These are phyloP conservation scores for Aleiodes alternator DNA, from an alignment of 2,888 invertebrate genomes.

Conservation along the genomic window DNA sequence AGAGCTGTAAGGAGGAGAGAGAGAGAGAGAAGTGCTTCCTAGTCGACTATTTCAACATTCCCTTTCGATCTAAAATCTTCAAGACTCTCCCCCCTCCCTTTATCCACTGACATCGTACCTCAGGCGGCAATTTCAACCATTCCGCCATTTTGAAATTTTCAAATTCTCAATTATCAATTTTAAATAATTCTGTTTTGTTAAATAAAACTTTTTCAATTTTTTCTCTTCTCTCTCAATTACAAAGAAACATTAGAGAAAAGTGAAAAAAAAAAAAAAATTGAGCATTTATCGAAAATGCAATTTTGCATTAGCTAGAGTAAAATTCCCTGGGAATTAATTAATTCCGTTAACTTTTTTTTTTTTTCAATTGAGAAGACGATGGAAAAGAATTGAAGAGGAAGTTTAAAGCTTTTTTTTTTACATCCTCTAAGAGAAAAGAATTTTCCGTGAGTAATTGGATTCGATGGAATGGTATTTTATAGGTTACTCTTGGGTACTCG, in stretches of 20 bases:
- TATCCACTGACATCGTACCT: conserved; percentile 1
- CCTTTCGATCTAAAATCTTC: conserved; percentile 24
- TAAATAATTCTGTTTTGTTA: neutral
- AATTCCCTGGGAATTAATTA: neutral
- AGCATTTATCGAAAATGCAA: no score
- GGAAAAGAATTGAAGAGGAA: conserved; percentile 29
- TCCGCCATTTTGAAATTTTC: conserved; percentile 30
- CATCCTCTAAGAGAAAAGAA: no score
- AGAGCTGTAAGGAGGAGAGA: conserved; percentile 39
- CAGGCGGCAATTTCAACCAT: conserved; percentile 22
- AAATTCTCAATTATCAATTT: neutral
- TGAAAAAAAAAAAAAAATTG: no score
- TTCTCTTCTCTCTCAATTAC: neutral
- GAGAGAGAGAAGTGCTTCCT: conserved; percentile 37
- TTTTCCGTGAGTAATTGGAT: conserved; percentile 3
- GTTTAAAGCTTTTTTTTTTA: conserved; percentile 23
- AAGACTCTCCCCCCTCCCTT: conserved; percentile 9
- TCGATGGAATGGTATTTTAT: conserved; percentile 1
- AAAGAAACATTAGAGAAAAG: neutral
- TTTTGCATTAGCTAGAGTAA: neutral
- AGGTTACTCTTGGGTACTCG: neutral
- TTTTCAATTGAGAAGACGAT: conserved; percentile 1
- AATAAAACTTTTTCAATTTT: neutral
- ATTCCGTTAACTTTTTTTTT: conserved; percentile 6
- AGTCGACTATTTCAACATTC: conserved; percentile 29